A percentile compares a stretch with the other conserved stretches of the same genome.
Evolutionary conservation across 2,888 invertebrate species (phyloP).

Genomic region (Meteorus colon): DNA sequence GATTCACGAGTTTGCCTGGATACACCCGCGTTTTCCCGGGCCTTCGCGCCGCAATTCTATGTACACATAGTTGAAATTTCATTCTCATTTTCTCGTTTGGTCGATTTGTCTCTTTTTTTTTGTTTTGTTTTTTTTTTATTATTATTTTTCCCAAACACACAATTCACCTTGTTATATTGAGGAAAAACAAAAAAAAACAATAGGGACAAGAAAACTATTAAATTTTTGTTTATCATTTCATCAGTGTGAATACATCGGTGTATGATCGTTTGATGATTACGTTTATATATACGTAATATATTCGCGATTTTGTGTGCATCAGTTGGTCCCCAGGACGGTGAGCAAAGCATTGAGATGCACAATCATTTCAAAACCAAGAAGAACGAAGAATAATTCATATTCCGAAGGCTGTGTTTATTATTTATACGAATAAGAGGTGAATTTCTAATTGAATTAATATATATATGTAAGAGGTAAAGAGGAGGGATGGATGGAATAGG

Average conservation of each 20-base stretch:
- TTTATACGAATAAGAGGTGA: conserved; percentile 9
- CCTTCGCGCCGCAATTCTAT: conserved; percentile 48
- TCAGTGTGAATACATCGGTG: conserved; percentile 6
- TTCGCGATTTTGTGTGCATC: conserved; percentile 16
- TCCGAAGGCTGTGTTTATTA: conserved; percentile 6
- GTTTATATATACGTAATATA: background rate
- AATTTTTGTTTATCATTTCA: conserved; percentile 4
- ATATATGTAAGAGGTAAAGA: background rate
- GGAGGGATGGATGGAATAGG: background rate
- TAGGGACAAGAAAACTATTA: background rate
- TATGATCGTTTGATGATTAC: background rate
- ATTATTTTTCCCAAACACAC: background rate
- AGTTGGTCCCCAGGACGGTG: conserved; percentile 13
- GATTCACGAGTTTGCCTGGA: conserved; percentile 63
- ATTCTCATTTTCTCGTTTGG: conserved; percentile 17
- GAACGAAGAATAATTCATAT: background rate
- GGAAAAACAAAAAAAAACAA: background rate
- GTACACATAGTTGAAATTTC: conserved; percentile 27
- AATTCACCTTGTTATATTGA: background rate
- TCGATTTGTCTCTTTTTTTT: conserved; percentile 15
- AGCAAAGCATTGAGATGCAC: conserved; percentile 8
- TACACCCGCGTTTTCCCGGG: conserved; percentile 61
- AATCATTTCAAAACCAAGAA: conserved; percentile 15
- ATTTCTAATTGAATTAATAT: background rate
- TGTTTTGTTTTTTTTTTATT: background rate